Base-by-base conservation (phyloP, 2,888 invertebrate species). In the Tipula lateralis region DNA sequence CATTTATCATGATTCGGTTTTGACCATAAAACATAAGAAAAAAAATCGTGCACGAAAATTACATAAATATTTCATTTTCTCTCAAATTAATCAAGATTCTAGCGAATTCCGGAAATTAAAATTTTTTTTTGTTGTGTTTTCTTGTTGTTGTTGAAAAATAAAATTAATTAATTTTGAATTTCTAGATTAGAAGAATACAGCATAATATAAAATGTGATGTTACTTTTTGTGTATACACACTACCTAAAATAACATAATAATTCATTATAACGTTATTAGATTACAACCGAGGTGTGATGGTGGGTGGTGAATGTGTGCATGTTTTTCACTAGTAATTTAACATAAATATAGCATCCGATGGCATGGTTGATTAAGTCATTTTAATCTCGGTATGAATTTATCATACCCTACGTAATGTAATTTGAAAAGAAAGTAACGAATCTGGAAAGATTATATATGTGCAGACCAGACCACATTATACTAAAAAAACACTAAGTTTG, bases 71-170 rank as follows among this genome's bases (percentile, higher is more conserved):
- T 66, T 24, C 24, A 66, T 66, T 66, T 66, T 66, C 66, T 66
- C 66, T 66, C 66, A 12, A 66, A 66, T 66, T 66, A 66, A 66
- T 66, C 19, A 66, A 66, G 66, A 66, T 66, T 66, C 66, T 66
- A 66, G 66, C 66, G 66, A 24, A 66, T 66, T 66, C 66, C 66
- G 66, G 66, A 66, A 66, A 66, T 66, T 66, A 66, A 44, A 5
- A 7, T 39, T 39, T 39, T 39, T 66, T 66, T 66, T 66, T 66
- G 1, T 44, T 44, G 2, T 44, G 66, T 66, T 24, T 66, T 66
- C 24, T 66, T 12, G 66, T 66, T 66, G 66, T 24, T 66, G 66
- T 24, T 66, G 66, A 24, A 66, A 24, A 66, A 66, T 66, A 24
- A 66, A 66, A 66, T 66, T 66, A 66, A 66, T 66, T 66, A 66